A percentile compares a stretch with the other conserved stretches of the same genome.
These are phyloP conservation scores for Apteryx mantelli DNA, from an alignment of 2,113 vertebrate genomes.

Conservation along the genomic window DNA sequence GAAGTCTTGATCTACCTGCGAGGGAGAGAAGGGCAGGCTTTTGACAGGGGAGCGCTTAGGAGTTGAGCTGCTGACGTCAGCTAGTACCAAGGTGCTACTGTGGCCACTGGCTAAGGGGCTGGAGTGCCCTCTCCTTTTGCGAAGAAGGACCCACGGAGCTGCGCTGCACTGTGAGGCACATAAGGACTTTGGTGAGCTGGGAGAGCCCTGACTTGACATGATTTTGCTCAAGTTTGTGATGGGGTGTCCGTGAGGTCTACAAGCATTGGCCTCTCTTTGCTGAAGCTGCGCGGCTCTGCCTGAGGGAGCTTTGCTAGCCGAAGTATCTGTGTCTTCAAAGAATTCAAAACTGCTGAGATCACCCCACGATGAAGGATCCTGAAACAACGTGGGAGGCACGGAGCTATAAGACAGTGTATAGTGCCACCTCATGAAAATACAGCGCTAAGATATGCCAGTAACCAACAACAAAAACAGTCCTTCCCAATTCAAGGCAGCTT, in stretches of 20 bases:
- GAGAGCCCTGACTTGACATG: slow-evolving; percentile 72
- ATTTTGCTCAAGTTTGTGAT: slow-evolving; percentile 76
- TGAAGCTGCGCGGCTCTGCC: slow-evolving; percentile 75
- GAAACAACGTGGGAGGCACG: slow-evolving; percentile 86
- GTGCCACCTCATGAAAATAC: slow-evolving; percentile 73
- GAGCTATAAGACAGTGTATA: slow-evolving; percentile 78
- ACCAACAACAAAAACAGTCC: background rate
- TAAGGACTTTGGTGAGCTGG: slow-evolving; percentile 70
- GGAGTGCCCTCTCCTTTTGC: slow-evolving; percentile 76
- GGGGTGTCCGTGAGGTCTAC: slow-evolving; percentile 70
- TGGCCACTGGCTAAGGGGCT: slow-evolving; percentile 76
- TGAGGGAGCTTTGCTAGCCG: slow-evolving; percentile 77
- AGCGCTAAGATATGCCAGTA: slow-evolving; percentile 48
- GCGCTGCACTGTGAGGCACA: slow-evolving; percentile 75
- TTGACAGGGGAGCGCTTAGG: slow-evolving; percentile 86
- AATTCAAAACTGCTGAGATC: slow-evolving; percentile 83
- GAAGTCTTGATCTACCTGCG: slow-evolving; percentile 88
- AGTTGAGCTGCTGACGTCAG: slow-evolving; percentile 83
- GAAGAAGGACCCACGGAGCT: slow-evolving; percentile 79
- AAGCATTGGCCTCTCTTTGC: slow-evolving; percentile 73
- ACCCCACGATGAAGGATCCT: slow-evolving; percentile 88
- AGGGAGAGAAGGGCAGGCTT: slow-evolving; percentile 92
- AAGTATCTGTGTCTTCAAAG: slow-evolving; percentile 81
- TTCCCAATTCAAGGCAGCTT: background rate
- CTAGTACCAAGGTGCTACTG: slow-evolving; percentile 75